Evolutionary conservation across 2,797 vertebrate genomes (phyloP).

Genomic region (Aplochiton taeniatus): DNA sequence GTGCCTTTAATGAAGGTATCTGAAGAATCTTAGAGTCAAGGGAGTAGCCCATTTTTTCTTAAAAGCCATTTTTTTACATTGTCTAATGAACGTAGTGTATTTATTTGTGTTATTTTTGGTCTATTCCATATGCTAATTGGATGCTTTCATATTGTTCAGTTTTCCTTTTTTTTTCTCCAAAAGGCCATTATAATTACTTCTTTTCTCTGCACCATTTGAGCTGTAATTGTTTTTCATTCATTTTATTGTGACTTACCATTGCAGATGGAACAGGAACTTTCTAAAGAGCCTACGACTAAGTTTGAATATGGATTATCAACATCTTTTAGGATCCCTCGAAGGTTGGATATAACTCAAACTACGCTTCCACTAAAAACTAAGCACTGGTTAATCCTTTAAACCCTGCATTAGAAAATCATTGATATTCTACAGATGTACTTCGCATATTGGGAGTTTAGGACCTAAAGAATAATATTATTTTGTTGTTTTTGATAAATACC

Average conservation of each 20-base stretch:
- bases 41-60: constrained; percentile 79
- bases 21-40: constrained; percentile 79
- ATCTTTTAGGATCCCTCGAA: too few species aligned
- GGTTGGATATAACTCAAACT: too few species aligned
- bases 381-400: too few species aligned
- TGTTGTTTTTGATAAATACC: too few species aligned
- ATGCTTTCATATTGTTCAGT: constrained; percentile 72
- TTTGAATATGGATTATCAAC: too few species aligned
- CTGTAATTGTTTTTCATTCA: constrained; percentile 60
- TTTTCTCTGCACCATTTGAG: constrained; percentile 66
- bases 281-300: too few species aligned
- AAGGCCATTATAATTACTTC: constrained; percentile 78
- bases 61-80: constrained; percentile 80
- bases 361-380: too few species aligned
- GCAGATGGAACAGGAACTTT: constrained; percentile 55
- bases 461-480: too few species aligned
- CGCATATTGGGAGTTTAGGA: too few species aligned
- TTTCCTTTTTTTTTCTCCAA: constrained; percentile 64
- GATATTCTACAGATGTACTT: too few species aligned
- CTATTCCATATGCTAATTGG: constrained; percentile 80
- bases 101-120: constrained; percentile 81
- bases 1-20: constrained; percentile 81
- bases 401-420: too few species aligned
- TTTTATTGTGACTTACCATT: constrained; percentile 61
- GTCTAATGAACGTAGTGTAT: constrained; percentile 81